Evolutionary conservation across 2,888 invertebrate species (phyloP).

Genomic region (Tetheella fluctuosa): DNA sequence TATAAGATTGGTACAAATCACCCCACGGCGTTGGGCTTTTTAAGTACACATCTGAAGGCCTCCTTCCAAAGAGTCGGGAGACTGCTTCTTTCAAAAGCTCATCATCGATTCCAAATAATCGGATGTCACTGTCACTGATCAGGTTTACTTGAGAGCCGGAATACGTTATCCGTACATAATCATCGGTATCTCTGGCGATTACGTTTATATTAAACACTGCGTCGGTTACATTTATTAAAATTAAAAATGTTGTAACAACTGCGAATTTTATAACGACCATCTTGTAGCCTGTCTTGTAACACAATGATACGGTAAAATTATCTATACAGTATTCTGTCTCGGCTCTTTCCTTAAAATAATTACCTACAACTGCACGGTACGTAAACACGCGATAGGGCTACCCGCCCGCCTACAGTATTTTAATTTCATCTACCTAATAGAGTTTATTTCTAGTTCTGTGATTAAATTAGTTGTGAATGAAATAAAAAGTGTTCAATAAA

Average conservation of each 20-base stretch:
- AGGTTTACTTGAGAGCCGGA: slow-evolving; percentile 52
- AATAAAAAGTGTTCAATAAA: too few relatives aligned
- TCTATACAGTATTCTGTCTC: too few relatives aligned
- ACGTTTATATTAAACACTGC: slow-evolving; percentile 55
- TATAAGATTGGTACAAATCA: slow-evolving; percentile 61
- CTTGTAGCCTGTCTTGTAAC: background rate
- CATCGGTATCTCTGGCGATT: slow-evolving; percentile 27
- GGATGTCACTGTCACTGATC: slow-evolving; percentile 51
- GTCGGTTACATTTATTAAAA: background rate
- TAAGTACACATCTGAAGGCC: slow-evolving; percentile 53
- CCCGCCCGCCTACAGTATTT: too few relatives aligned
- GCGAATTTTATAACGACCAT: background rate
- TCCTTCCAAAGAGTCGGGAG: slow-evolving; percentile 47
- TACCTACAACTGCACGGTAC: too few relatives aligned
- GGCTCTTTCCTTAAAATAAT: too few relatives aligned
- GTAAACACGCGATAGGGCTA: too few relatives aligned
- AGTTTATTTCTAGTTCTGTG: too few relatives aligned
- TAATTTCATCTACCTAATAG: too few relatives aligned
- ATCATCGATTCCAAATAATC: slow-evolving; percentile 51
- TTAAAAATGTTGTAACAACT: background rate
- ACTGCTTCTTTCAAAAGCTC: slow-evolving; percentile 49
- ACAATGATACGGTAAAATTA: too few relatives aligned
- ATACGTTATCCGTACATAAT: slow-evolving; percentile 43
- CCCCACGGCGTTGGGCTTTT: slow-evolving; percentile 73
- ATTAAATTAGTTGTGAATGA: too few relatives aligned